Conservation (phyloP, 2,888 invertebrate species). For the Cantharis lateralis region DNA sequence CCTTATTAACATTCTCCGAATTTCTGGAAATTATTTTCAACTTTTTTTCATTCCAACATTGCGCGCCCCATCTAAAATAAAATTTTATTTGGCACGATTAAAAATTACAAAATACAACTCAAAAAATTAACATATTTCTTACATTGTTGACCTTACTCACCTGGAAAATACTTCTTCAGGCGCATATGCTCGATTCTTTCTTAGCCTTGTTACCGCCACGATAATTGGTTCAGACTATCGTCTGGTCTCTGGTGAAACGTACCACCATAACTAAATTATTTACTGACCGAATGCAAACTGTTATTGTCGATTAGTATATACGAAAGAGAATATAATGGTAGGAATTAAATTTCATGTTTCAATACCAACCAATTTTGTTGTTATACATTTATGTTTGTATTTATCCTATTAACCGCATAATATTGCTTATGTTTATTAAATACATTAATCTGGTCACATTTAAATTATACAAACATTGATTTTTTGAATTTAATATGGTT, state of each 20-base stretch:
- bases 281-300: conserved; percentile 21
- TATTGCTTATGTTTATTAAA: neutral
- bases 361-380: neutral
- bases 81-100: neutral
- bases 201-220: conserved; percentile 18
- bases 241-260: conserved; percentile 7
- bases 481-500: neutral
- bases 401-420: neutral
- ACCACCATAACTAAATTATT: conserved; percentile 20
- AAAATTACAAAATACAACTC: neutral
- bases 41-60: neutral
- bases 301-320: conserved; percentile 20
- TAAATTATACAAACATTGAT: neutral
- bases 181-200: conserved; percentile 9
- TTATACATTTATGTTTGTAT: neutral
- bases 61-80: neutral
- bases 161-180: neutral
- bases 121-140: neutral
- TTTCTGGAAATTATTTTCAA: neutral
- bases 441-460: neutral
- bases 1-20: neutral
- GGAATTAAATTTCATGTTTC: conserved; percentile 19
- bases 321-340: conserved; percentile 11
- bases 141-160: neutral
- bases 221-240: conserved; percentile 18